Conservation (phyloP, 2,113 vertebrate genomes). For the Heliornis fulica region DNA sequence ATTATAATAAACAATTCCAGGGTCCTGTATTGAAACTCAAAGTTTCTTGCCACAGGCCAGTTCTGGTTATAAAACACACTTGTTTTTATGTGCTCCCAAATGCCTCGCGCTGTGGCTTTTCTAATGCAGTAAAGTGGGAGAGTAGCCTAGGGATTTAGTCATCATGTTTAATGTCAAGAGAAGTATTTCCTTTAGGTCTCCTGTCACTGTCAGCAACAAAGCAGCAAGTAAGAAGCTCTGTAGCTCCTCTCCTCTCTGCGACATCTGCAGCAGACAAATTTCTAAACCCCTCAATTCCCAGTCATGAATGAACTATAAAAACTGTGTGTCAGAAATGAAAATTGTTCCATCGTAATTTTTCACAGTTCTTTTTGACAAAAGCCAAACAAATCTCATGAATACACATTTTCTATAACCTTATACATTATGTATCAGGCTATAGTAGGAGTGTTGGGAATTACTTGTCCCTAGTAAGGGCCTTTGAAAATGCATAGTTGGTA, state of each 20-base stretch:
- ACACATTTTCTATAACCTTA: slow-evolving; percentile 75
- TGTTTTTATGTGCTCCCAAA: neutral
- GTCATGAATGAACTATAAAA: slow-evolving; percentile 75
- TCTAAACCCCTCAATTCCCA: slow-evolving; percentile 75
- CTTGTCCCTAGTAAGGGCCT: slow-evolving; percentile 72
- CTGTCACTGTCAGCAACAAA: slow-evolving; percentile 70
- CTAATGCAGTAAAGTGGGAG: slow-evolving; percentile 5
- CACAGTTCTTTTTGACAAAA: slow-evolving; percentile 83
- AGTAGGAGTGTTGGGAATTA: slow-evolving; percentile 75
- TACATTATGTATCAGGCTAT: slow-evolving; percentile 79
- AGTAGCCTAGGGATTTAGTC: slow-evolving; percentile 53
- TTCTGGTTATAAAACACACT: neutral
- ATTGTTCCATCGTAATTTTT: slow-evolving; percentile 82
- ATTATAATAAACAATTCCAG: neutral
- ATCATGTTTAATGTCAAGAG: slow-evolving; percentile 38
- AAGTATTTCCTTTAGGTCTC: slow-evolving; percentile 17
- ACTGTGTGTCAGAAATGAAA: slow-evolving; percentile 83
- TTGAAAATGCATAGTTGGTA: slow-evolving; percentile 75
- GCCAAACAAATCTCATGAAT: slow-evolving; percentile 80
- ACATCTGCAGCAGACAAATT: slow-evolving; percentile 72
- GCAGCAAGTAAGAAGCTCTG: slow-evolving; percentile 53
- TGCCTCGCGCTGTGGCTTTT: neutral
- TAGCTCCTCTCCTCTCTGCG: slow-evolving; percentile 31
- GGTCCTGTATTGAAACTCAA: neutral
- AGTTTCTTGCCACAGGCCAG: neutral